A percentile compares a stretch with the other conserved stretches of the same genome.
These are phyloP conservation scores for Ibycter americanus DNA, from an alignment of 2,797 vertebrate genomes.

Conservation along the genomic window DNA sequence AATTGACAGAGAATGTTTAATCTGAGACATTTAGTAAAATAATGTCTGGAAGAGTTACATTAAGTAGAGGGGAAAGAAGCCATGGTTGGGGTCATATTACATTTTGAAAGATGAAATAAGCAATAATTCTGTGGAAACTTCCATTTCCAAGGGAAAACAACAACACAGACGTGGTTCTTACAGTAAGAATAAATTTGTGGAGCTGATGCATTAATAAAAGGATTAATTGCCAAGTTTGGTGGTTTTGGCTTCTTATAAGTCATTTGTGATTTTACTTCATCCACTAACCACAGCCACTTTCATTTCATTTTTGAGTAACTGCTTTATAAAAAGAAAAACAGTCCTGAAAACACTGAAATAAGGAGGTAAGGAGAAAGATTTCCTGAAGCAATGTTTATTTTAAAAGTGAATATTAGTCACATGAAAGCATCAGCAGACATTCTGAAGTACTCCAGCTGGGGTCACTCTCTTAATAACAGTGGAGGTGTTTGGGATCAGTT, in stretches of 20 bases:
- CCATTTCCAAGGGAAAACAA: background rate
- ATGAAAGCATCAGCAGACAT: background rate
- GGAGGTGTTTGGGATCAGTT: background rate
- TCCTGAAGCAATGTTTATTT: background rate
- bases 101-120: conserved; percentile 53
- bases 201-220: background rate
- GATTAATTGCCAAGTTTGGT: background rate
- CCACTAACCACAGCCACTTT: background rate
- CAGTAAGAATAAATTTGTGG: background rate
- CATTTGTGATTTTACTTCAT: background rate
- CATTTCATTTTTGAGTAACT: background rate
- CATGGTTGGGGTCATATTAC: background rate
- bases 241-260: background rate
- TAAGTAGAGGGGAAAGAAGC: conserved; percentile 40
- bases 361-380: background rate
- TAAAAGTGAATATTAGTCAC: background rate
- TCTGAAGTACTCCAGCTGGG: background rate
- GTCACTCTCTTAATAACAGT: background rate
- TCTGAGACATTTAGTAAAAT: conserved; percentile 55
- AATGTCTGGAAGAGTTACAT: conserved; percentile 24
- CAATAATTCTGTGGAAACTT: conserved; percentile 23
- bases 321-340: background rate
- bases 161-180: background rate
- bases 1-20: conserved; percentile 68
- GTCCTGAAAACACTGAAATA: background rate